A percentile compares a stretch with the other conserved stretches of the same genome.
Evolutionary conservation across 2,888 invertebrate species (phyloP).

Genomic region (Lordiphosa fenestrarum): DNA sequence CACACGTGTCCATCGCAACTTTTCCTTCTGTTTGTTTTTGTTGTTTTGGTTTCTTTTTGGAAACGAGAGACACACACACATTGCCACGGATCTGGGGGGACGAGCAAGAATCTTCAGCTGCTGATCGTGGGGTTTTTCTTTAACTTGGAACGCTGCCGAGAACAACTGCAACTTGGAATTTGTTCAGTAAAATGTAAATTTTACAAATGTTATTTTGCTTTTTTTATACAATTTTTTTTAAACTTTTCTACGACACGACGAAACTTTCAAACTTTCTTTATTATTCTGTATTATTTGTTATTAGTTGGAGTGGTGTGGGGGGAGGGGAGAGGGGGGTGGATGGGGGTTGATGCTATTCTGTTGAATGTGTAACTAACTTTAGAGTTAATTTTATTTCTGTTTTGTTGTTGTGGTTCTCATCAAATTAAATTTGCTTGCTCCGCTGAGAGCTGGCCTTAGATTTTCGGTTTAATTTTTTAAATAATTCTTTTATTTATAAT

Average conservation of each 20-base stretch:
- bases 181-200: conserved; percentile 40
- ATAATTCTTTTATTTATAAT: conserved; percentile 79
- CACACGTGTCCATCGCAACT: conserved; percentile 66
- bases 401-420: conserved; percentile 33
- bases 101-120: conserved; percentile 56
- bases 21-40: conserved; percentile 13
- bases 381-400: conserved; percentile 74
- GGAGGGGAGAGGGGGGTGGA: neutral
- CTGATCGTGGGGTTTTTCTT: conserved; percentile 39
- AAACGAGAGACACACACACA: conserved; percentile 58
- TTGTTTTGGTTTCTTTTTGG: no score
- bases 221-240: conserved; percentile 60
- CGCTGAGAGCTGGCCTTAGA: conserved; percentile 46
- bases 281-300: conserved; percentile 24
- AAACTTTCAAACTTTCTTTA: conserved; percentile 46
- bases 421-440: conserved; percentile 58
- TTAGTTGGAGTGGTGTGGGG: conserved; percentile 28
- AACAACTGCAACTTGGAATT: conserved; percentile 74
- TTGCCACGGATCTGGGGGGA: conserved; percentile 64
- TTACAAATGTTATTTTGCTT: conserved; percentile 43
- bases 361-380: conserved; percentile 32
- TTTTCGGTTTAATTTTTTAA: conserved; percentile 58
- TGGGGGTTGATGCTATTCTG: conserved; percentile 31
- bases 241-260: conserved; percentile 62
- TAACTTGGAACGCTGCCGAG: conserved; percentile 61